phyloP scores from a whole-genome alignment of 1,140 invertebrate species.

The Pseudomyrmex pallidus region DNA sequence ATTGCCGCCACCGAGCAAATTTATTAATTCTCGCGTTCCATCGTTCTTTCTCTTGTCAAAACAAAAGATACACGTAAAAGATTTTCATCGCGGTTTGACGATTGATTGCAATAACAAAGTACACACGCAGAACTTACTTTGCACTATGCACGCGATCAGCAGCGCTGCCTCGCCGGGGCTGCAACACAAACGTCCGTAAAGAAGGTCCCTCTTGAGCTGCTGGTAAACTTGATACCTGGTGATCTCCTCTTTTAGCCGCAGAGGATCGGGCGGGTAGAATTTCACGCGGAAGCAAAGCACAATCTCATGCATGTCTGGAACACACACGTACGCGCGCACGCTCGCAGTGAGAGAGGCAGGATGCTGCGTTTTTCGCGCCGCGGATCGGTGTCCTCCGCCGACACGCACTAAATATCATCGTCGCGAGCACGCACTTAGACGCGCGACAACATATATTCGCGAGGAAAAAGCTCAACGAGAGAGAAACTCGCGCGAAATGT shows the following conservation, averaged over 20 bases:
- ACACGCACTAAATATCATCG: background rate
- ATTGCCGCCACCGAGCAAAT: too few species aligned
- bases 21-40: too few species aligned
- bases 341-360: constrained; percentile 25
- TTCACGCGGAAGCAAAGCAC: constrained; percentile 97
- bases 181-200: constrained; percentile 97
- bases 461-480: background rate
- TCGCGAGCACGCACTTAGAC: too few species aligned
- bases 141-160: constrained; percentile 96
- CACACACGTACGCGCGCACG: constrained; percentile 19
- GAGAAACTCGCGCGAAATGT: too few species aligned
- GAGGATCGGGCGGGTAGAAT: constrained; percentile 97
- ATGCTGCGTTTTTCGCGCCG: constrained; percentile 7
- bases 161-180: constrained; percentile 94
- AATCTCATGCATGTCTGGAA: constrained; percentile 93
- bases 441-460: too few species aligned
- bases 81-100: too few species aligned
- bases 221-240: constrained; percentile 97
- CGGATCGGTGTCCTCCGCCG: background rate
- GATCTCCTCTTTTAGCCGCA: constrained; percentile 93
- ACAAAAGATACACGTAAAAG: background rate
- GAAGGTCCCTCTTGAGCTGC: constrained; percentile 96
- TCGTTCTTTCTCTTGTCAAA: background rate
- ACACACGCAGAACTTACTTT: constrained; percentile 89
- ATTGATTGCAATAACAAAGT: too few species aligned